phyloP scores from a whole-genome alignment of 2,888 invertebrate species.

The Tuta absoluta region DNA sequence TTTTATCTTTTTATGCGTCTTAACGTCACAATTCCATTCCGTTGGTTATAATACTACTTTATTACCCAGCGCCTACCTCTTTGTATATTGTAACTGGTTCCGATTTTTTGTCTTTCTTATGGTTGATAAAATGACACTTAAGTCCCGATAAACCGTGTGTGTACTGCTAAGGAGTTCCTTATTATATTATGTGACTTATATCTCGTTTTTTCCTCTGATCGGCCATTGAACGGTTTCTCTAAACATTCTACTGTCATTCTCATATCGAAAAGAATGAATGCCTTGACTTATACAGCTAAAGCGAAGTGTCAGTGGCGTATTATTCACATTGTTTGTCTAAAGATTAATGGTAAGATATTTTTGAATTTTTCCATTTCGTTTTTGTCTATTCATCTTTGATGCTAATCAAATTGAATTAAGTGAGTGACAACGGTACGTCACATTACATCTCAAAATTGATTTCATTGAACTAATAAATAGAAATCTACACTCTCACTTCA shows the following conservation, averaged over 20 bases:
- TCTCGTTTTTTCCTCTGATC: constrained; percentile 24
- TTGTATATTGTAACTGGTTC: constrained; percentile 32
- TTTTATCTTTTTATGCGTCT: constrained; percentile 29
- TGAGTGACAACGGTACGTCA: neutral
- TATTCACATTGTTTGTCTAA: constrained; percentile 15
- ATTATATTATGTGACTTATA: constrained; percentile 27
- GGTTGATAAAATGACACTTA: constrained; percentile 32
- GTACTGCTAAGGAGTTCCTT: constrained; percentile 28
- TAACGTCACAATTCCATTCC: constrained; percentile 32
- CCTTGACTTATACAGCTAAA: constrained; percentile 5
- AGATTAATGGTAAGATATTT: constrained; percentile 9
- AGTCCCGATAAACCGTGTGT: constrained; percentile 31
- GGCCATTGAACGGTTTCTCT: constrained; percentile 28
- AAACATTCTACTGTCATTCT: constrained; percentile 29
- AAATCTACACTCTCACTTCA: too few species aligned
- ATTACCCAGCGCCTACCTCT: constrained; percentile 27
- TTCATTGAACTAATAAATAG: too few species aligned
- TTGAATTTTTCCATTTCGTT: neutral
- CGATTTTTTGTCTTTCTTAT: constrained; percentile 30
- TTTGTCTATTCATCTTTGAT: neutral
- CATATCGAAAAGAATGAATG: constrained; percentile 27
- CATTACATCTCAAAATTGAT: neutral
- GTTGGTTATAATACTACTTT: constrained; percentile 28
- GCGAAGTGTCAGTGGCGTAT: neutral
- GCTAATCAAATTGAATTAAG: neutral